Percentiles rank a stretch among this genome's conserved stretches.
Conservation (phyloP, 1,140 invertebrate genomes). For the Polypedilum vanderplanki region DNA sequence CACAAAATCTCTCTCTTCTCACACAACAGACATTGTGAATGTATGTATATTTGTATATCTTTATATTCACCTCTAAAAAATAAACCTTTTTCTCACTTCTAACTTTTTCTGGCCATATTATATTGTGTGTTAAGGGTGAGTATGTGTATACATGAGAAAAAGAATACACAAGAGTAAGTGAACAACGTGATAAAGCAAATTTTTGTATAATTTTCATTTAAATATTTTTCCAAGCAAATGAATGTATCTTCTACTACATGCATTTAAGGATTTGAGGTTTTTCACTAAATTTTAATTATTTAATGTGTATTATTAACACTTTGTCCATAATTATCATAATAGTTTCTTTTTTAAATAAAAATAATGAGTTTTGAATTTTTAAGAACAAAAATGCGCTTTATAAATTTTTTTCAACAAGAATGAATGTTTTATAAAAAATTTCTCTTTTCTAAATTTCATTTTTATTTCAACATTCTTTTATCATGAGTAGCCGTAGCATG, state of each 20-base stretch:
- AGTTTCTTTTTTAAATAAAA: too few species aligned
- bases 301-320: not conserved
- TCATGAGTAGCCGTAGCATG: too few species aligned
- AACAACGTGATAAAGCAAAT: slow-evolving; percentile 2
- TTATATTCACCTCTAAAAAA: not conserved
- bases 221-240: slow-evolving; percentile 6
- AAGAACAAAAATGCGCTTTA: too few species aligned
- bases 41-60: not conserved
- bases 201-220: slow-evolving; percentile 17
- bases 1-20: not conserved
- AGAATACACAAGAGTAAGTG: too few species aligned
- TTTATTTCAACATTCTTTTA: too few species aligned
- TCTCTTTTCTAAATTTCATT: too few species aligned
- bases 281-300: not conserved
- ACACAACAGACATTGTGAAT: not conserved
- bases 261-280: not conserved
- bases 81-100: slow-evolving; percentile 18
- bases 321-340: too few species aligned
- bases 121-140: not conserved
- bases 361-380: too few species aligned
- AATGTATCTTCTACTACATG: not conserved
- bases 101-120: not conserved
- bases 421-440: too few species aligned
- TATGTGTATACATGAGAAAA: not conserved
- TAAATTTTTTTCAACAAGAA: too few species aligned